phyloP scores from a whole-genome alignment of 1,140 invertebrate species.

The Proctacanthus coquilletti region DNA sequence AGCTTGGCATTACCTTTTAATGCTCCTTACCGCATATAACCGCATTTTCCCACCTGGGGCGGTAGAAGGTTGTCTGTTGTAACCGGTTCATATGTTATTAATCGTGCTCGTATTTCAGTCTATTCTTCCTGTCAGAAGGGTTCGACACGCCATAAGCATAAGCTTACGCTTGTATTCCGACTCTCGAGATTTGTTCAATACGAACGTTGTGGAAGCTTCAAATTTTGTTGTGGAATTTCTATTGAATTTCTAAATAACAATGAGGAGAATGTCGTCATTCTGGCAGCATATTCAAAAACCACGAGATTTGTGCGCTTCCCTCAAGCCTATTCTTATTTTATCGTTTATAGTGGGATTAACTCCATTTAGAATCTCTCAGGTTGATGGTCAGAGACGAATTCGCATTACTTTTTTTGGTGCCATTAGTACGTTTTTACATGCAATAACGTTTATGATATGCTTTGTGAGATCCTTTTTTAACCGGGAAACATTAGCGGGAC shows the following conservation, averaged over 20 bases:
- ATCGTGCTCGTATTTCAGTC: too few species aligned
- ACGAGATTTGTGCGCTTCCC: conserved; percentile 16
- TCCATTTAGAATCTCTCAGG: conserved; percentile 14
- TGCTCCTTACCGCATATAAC: too few species aligned
- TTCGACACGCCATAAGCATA: not conserved
- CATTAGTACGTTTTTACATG: conserved; percentile 17
- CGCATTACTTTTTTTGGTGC: conserved; percentile 19
- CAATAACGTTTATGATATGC: conserved; percentile 23
- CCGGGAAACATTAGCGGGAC: conserved; percentile 24
- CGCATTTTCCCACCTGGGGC: too few species aligned
- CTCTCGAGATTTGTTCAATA: not conserved
- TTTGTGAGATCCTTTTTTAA: conserved; percentile 17
- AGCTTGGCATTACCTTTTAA: too few species aligned
- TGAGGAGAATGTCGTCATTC: too few species aligned
- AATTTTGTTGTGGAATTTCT: not conserved
- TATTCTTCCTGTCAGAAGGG: too few species aligned
- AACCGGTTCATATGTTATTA: too few species aligned
- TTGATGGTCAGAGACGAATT: conserved; percentile 8
- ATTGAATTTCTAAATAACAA: not conserved
- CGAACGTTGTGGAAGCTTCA: not conserved
- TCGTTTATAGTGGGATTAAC: conserved; percentile 23
- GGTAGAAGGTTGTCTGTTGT: too few species aligned
- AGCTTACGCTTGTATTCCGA: not conserved
- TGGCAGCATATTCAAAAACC: not conserved
- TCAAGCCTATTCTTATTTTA: conserved; percentile 16